These are phyloP conservation scores for Clinocottus analis DNA, from an alignment of 2,113 vertebrate genomes.

Conservation along the genomic window DNA sequence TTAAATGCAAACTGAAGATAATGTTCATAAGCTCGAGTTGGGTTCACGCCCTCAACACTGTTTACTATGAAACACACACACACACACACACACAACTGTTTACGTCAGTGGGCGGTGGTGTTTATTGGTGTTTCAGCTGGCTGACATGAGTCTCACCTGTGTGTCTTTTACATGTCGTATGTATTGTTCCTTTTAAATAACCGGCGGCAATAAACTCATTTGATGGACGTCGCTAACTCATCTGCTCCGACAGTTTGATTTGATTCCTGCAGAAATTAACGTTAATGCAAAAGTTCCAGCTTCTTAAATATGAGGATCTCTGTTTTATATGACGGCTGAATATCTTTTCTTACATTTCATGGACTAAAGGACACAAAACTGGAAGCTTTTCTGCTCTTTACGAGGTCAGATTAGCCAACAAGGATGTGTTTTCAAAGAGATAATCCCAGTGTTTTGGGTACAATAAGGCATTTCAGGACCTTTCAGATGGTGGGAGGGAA, in stretches of 20 bases:
- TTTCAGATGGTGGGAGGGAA: neutral
- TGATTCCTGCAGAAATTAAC: neutral
- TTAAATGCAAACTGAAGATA: constrained; percentile 27
- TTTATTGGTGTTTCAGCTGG: constrained; percentile 31
- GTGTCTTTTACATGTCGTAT: constrained; percentile 49
- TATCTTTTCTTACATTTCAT: neutral
- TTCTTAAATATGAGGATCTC: neutral
- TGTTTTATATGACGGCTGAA: neutral
- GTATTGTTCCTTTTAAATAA: constrained; percentile 39
- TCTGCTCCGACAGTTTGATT: neutral
- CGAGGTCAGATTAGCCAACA: neutral
- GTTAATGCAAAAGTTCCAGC: neutral
- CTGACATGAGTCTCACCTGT: constrained; percentile 27
- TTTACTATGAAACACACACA: too few relatives aligned
- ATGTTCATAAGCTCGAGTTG: constrained; percentile 12
- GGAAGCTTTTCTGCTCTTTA: neutral
- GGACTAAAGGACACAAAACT: neutral
- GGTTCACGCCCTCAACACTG: neutral
- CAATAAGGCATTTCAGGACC: neutral
- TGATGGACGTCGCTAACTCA: constrained; percentile 6
- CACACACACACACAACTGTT: neutral
- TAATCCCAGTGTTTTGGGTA: constrained; percentile 29
- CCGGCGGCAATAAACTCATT: constrained; percentile 60
- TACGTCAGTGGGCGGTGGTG: constrained; percentile 1
- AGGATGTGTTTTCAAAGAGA: neutral